These are phyloP conservation scores for Petromus typicus DNA, from an alignment of 2,113 vertebrate genomes.

Conservation along the genomic window DNA sequence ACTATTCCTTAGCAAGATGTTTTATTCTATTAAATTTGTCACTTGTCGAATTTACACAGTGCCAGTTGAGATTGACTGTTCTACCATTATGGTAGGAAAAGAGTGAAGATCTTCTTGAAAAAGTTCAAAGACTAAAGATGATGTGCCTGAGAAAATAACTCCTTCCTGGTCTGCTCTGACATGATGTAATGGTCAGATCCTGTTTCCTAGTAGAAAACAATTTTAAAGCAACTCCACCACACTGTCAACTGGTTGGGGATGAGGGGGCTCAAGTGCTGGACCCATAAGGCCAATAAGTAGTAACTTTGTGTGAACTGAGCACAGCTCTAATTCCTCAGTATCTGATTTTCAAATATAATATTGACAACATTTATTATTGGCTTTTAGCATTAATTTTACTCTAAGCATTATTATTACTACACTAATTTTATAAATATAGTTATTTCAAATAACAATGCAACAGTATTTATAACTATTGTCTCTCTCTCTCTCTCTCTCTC, in stretches of 20 bases:
- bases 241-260: background rate
- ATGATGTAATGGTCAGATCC: background rate
- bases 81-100: background rate
- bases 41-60: background rate
- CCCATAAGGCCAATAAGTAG: background rate
- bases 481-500: too few relatives aligned
- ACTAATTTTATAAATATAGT: background rate
- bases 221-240: background rate
- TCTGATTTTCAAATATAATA: background rate
- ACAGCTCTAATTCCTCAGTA: background rate
- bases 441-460: background rate
- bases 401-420: background rate
- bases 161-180: background rate
- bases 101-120: background rate
- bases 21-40: conserved; percentile 24
- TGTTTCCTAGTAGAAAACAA: conserved; percentile 33
- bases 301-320: background rate
- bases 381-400: background rate
- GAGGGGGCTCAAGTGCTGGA: background rate
- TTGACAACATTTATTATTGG: background rate
- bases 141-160: background rate
- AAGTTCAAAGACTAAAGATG: conserved; percentile 49
- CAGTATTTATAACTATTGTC: background rate
- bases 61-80: background rate
- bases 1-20: background rate